Percentiles rank a stretch among this genome's conserved stretches.
phyloP scores from a whole-genome alignment of 37 sponge, comb jelly and placozoan species.

The Crambe crambe region DNA sequence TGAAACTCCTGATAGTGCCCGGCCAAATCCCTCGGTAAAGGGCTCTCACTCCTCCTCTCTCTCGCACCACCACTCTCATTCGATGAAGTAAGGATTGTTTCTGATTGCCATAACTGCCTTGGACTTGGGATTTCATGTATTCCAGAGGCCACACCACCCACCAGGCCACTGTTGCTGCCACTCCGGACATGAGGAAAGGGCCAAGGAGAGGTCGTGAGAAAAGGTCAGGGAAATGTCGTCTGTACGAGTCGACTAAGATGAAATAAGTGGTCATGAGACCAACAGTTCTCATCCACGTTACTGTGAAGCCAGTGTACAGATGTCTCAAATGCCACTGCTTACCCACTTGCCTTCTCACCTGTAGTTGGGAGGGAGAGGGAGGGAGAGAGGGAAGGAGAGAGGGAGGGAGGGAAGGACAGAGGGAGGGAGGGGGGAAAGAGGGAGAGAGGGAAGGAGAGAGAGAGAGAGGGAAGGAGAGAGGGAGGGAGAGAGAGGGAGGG shows the following conservation, averaged over 20 bases:
- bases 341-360: slow-evolving; percentile 84
- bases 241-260: slow-evolving; percentile 83
- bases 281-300: slow-evolving; percentile 88
- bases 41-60: slow-evolving; percentile 85
- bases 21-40: slow-evolving; percentile 96
- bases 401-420: background rate
- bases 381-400: background rate
- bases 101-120: slow-evolving; percentile 79
- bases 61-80: slow-evolving; percentile 67
- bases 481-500: background rate
- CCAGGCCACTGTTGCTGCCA: slow-evolving; percentile 93
- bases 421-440: slow-evolving; percentile 4
- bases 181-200: slow-evolving; percentile 91
- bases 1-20: slow-evolving; percentile 93
- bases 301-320: slow-evolving; percentile 90
- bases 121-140: slow-evolving; percentile 98
- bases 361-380: background rate
- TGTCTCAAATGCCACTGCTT: slow-evolving; percentile 76
- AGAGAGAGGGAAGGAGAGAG: slow-evolving; percentile 3
- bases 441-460: background rate
- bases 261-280: slow-evolving; percentile 95
- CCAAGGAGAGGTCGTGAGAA: slow-evolving; percentile 79
- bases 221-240: slow-evolving; percentile 72
- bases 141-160: slow-evolving; percentile 99
- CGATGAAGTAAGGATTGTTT: slow-evolving; percentile 54